Evolutionary conservation across 2,888 invertebrate species (phyloP).

Genomic region (Argynnis bischoffii): DNA sequence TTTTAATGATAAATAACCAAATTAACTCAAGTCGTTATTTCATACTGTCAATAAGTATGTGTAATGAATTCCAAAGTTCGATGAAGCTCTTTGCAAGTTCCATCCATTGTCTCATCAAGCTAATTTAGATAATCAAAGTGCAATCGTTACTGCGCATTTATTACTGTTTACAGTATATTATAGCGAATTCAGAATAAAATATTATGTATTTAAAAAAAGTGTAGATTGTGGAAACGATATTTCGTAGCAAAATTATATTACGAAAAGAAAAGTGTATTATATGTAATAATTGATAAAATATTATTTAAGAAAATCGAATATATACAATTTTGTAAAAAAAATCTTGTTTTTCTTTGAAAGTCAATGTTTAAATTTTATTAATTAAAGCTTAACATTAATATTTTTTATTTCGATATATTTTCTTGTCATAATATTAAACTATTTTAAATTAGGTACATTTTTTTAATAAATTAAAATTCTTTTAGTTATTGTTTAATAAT

Average conservation of each 20-base stretch:
- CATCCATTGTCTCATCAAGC: constrained; percentile 28
- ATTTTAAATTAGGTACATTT: background rate
- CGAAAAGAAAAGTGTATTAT: background rate
- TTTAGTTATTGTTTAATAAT: background rate
- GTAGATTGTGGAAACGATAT: background rate
- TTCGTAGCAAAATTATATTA: background rate
- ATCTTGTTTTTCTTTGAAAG: background rate
- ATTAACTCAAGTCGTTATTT: too few relatives aligned
- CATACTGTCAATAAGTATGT: background rate
- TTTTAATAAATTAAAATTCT: background rate
- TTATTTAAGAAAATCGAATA: too few relatives aligned
- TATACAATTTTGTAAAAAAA: background rate
- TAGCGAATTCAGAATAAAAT: background rate
- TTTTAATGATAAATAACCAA: background rate
- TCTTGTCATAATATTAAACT: too few relatives aligned
- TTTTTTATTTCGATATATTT: too few relatives aligned
- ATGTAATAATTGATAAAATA: background rate
- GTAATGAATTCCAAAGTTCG: constrained; percentile 31
- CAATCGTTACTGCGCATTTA: constrained; percentile 22
- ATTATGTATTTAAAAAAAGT: too few relatives aligned
- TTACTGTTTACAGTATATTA: background rate
- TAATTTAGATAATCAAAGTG: constrained; percentile 36
- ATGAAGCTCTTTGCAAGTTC: constrained; percentile 17
- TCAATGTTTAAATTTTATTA: too few relatives aligned
- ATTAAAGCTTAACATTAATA: too few relatives aligned